Conservation (phyloP, 2,888 invertebrate species). For the Parnassius apollo region DNA sequence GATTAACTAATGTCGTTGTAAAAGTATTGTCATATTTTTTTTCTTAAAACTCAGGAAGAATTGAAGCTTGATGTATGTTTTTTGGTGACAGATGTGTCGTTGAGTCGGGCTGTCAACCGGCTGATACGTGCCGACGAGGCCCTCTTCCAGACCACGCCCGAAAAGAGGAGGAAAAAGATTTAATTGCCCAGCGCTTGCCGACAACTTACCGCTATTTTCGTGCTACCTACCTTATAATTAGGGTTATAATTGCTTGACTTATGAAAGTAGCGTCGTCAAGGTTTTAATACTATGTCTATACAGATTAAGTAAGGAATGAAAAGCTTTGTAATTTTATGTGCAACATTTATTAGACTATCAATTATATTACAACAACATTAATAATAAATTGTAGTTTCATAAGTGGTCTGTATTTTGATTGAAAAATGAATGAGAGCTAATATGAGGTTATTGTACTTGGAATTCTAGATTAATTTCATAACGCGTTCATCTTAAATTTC, state of each 20-base stretch:
- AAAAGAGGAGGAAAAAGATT: constrained; percentile 76
- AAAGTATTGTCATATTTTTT: constrained; percentile 30
- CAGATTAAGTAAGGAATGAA: too few species aligned
- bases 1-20: too few species aligned
- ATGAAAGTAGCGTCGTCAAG: neutral
- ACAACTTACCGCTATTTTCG: constrained; percentile 2
- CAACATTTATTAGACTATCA: too few species aligned
- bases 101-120: constrained; percentile 75
- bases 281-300: neutral
- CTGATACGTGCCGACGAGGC: constrained; percentile 74
- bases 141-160: constrained; percentile 70
- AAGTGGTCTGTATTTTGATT: too few species aligned
- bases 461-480: too few species aligned
- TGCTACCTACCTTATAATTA: constrained; percentile 1
- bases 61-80: constrained; percentile 35
- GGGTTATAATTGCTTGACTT: constrained; percentile 16
- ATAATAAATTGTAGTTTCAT: too few species aligned
- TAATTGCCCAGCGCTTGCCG: constrained; percentile 41
- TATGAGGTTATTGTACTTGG: too few species aligned
- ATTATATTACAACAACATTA: too few species aligned
- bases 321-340: too few species aligned
- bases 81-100: constrained; percentile 72
- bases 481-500: too few species aligned
- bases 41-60: constrained; percentile 2
- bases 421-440: too few species aligned